Percentiles rank a stretch among this genome's conserved stretches.
Conservation (phyloP, 1,140 invertebrate genomes). For the Drosophila dunni region DNA sequence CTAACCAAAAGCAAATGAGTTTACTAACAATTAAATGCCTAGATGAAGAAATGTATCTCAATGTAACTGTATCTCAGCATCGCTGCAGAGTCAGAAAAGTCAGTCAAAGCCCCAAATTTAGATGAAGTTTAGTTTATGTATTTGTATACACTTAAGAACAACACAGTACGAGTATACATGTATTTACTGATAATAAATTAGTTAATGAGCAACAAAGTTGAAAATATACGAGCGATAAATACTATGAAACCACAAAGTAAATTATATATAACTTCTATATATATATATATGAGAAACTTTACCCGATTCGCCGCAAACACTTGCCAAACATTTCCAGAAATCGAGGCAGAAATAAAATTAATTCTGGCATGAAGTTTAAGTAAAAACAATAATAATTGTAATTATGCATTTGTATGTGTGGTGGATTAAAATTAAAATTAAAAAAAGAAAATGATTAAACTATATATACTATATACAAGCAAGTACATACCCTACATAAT, state of each 20-base stretch:
- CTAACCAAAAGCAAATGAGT: constrained; percentile 61
- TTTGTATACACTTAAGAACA: constrained; percentile 35
- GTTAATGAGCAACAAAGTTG: constrained; percentile 61
- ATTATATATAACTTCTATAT: no score
- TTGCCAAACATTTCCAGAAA: constrained; percentile 63
- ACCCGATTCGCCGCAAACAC: constrained; percentile 26
- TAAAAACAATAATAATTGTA: constrained; percentile 82
- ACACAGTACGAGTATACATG: constrained; percentile 45
- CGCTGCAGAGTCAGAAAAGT: constrained; percentile 16
- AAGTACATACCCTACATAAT: constrained; percentile 15
- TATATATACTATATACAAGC: constrained; percentile 32
- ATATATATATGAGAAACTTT: no score
- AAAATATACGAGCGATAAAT: constrained; percentile 49
- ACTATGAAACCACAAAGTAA: constrained; percentile 3
- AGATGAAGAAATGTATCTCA: constrained; percentile 45
- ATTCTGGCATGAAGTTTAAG: neutral
- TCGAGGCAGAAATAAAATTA: neutral
- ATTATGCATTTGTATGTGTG: constrained; percentile 77
- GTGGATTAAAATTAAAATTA: constrained; percentile 53
- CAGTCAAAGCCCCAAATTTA: constrained; percentile 9
- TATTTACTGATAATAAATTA: constrained; percentile 78
- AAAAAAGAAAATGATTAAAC: constrained; percentile 45
- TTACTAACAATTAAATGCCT: constrained; percentile 67
- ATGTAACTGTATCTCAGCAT: constrained; percentile 18
- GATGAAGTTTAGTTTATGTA: constrained; percentile 31